phyloP scores from a whole-genome alignment of 2,888 invertebrate species.

The Copidosoma aretas region DNA sequence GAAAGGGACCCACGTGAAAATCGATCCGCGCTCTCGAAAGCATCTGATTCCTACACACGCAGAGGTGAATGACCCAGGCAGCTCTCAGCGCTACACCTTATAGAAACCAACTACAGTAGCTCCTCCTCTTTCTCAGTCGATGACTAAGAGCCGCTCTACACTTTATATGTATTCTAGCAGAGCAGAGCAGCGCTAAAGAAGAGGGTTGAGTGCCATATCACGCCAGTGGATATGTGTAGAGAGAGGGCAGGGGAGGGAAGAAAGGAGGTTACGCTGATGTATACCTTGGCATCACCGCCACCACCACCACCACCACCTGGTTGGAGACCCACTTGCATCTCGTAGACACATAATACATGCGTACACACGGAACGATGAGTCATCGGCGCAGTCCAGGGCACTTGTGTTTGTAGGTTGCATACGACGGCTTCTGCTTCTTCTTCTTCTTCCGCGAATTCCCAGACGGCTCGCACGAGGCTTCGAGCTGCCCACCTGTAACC shows the following conservation, averaged over 20 bases:
- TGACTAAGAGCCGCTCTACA: constrained; percentile 44
- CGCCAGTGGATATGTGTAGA: background rate
- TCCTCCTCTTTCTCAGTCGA: constrained; percentile 20
- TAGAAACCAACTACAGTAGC: background rate
- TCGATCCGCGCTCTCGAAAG: background rate
- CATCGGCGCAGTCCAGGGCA: constrained; percentile 36
- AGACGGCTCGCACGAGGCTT: constrained; percentile 10
- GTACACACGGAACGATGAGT: background rate
- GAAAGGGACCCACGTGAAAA: background rate
- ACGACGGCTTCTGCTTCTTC: constrained; percentile 9
- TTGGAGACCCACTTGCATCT: background rate
- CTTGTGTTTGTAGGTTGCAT: background rate
- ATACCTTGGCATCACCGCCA: background rate
- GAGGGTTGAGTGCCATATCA: background rate
- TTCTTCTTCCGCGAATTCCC: constrained; percentile 31
- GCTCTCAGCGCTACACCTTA: background rate
- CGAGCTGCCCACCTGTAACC: constrained; percentile 32
- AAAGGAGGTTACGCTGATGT: background rate
- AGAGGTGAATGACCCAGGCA: constrained; percentile 30
- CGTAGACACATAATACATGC: background rate
- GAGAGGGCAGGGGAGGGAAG: background rate
- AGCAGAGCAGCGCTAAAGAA: background rate
- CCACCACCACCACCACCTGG: background rate
- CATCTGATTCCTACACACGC: background rate
- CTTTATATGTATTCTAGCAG: constrained; percentile 30